phyloP scores from a whole-genome alignment of 2,113 vertebrate species.

The Lanius ludovicianus region DNA sequence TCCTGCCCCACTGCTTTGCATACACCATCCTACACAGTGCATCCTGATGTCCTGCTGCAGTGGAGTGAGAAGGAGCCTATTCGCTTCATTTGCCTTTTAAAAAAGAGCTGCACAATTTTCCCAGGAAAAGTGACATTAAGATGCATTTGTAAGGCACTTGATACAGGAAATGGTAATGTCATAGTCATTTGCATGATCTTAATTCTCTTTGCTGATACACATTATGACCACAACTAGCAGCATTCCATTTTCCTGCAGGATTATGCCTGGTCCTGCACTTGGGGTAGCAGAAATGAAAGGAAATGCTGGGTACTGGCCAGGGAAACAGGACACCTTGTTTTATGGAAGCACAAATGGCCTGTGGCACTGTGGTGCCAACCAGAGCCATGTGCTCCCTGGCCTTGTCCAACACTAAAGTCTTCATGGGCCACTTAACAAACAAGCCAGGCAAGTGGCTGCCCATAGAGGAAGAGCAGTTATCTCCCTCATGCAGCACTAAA shows the following conservation, averaged over 20 bases:
- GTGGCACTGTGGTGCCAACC: neutral
- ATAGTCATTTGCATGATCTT: neutral
- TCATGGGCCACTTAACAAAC: neutral
- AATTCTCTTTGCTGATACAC: neutral
- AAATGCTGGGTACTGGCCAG: neutral
- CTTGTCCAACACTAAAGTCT: neutral
- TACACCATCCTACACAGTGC: neutral
- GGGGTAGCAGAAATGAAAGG: neutral
- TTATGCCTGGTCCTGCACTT: neutral
- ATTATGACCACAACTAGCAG: neutral
- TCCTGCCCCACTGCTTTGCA: neutral
- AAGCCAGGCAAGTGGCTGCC: neutral
- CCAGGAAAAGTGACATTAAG: neutral
- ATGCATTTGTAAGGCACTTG: neutral
- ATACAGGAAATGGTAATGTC: neutral
- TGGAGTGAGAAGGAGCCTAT: neutral
- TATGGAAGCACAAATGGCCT: neutral
- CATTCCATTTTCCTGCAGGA: neutral
- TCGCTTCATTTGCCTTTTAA: neutral
- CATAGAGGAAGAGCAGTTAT: neutral
- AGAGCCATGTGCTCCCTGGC: neutral
- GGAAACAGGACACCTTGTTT: neutral
- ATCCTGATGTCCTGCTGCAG: neutral
- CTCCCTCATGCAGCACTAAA: neutral
- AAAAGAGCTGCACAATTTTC: neutral